phyloP scores from a whole-genome alignment of 2,888 invertebrate genomes.

The Timema cristinae region DNA sequence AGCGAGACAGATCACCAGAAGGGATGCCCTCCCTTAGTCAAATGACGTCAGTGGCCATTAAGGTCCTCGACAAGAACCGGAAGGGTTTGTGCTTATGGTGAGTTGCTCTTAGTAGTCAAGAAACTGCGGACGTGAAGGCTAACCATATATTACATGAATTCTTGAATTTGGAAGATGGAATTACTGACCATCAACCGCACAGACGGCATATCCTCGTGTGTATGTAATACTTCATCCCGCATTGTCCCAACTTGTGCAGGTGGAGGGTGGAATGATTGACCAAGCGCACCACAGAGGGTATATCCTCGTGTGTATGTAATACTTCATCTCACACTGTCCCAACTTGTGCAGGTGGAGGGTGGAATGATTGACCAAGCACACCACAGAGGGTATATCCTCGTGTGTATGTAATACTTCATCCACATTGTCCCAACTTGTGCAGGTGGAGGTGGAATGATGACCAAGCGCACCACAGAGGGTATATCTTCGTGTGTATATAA shows the following conservation, averaged over 20 bases:
- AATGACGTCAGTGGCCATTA: constrained; percentile 57
- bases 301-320: too few relatives aligned
- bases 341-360: constrained; percentile 50
- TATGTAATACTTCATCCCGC: too few relatives aligned
- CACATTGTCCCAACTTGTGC: constrained; percentile 61
- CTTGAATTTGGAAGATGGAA: constrained; percentile 55
- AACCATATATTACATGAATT: too few relatives aligned
- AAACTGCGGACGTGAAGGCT: too few relatives aligned
- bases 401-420: constrained; percentile 59
- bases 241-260: constrained; percentile 45
- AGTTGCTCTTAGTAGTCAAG: neutral
- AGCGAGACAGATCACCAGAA: constrained; percentile 40
- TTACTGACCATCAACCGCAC: constrained; percentile 63
- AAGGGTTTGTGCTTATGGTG: constrained; percentile 50
- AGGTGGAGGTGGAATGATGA: constrained; percentile 50
- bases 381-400: constrained; percentile 57
- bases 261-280: constrained; percentile 49
- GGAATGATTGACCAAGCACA: constrained; percentile 62
- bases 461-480: constrained; percentile 63
- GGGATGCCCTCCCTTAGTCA: constrained; percentile 54
- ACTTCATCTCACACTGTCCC: neutral
- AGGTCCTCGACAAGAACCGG: constrained; percentile 47
- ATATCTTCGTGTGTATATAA: constrained; percentile 24
- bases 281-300: too few relatives aligned
- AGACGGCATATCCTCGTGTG: constrained; percentile 45